Conservation (phyloP, 2,113 vertebrate species). For the Trichomycterus rosablanca region DNA sequence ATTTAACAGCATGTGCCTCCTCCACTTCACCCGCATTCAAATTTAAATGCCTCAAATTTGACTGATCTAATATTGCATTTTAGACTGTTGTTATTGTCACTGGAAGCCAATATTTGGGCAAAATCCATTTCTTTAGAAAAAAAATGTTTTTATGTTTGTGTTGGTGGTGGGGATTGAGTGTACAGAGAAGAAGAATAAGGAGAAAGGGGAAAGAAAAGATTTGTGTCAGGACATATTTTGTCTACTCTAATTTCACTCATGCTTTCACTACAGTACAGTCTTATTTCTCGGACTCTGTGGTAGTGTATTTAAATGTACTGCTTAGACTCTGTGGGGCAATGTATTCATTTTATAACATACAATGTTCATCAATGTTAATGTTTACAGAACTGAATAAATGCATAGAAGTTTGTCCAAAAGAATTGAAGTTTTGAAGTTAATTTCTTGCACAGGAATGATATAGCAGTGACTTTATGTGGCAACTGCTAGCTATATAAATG, state of each 20-base stretch:
- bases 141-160: constrained; percentile 46
- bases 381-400: too few relatives aligned
- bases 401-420: too few relatives aligned
- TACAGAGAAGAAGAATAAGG: not conserved
- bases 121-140: constrained; percentile 58
- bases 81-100: constrained; percentile 70
- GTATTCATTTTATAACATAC: too few relatives aligned
- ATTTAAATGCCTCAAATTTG: constrained; percentile 74
- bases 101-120: constrained; percentile 68
- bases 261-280: constrained; percentile 5
- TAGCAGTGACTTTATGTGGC: too few relatives aligned
- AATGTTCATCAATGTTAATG: too few relatives aligned
- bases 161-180: not conserved
- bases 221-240: not conserved
- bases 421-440: too few relatives aligned
- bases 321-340: too few relatives aligned
- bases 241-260: constrained; percentile 13
- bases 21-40: constrained; percentile 68
- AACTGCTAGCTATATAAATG: too few relatives aligned
- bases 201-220: not conserved
- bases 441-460: too few relatives aligned
- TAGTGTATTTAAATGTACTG: too few relatives aligned
- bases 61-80: constrained; percentile 75
- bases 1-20: constrained; percentile 72
- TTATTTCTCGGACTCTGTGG: too few relatives aligned